A percentile compares a stretch with the other conserved stretches of the same genome.
phyloP scores from a whole-genome alignment of 1,140 invertebrate genomes.

The Lepidurus couesii region DNA sequence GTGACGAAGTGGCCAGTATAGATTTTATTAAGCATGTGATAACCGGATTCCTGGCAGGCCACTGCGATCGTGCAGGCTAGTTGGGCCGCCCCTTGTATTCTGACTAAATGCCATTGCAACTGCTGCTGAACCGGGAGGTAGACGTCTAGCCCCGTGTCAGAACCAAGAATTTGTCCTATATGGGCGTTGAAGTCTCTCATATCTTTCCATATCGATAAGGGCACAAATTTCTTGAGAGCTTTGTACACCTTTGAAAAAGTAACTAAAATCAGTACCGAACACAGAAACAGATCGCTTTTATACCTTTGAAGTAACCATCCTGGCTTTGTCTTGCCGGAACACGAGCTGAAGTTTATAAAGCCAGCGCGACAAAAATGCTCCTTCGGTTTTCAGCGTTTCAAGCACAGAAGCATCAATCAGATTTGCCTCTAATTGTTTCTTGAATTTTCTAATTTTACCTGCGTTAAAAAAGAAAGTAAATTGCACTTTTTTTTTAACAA shows the following conservation, averaged over 20 bases:
- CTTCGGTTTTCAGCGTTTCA: background rate
- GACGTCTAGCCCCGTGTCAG: background rate
- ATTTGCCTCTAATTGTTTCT: background rate
- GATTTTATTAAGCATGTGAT: background rate
- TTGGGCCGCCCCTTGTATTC: background rate
- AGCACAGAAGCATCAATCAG: background rate
- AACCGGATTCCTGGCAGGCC: background rate
- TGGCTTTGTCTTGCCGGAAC: background rate
- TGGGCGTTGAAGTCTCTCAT: background rate
- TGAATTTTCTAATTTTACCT: background rate
- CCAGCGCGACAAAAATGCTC: background rate
- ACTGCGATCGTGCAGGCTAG: background rate
- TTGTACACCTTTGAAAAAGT: background rate
- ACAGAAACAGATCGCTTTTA: background rate
- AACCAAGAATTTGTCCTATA: background rate
- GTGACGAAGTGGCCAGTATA: background rate
- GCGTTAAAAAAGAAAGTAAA: background rate
- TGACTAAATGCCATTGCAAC: background rate
- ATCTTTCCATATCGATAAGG: background rate
- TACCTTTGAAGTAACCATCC: background rate
- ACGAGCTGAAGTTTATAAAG: conserved; percentile 1
- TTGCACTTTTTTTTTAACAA: too few species aligned
- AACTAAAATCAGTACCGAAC: background rate
- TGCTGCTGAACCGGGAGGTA: background rate
- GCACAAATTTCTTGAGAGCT: background rate